phyloP scores from a whole-genome alignment of 2,888 invertebrate genomes.

The Drosophila glabriapex region DNA sequence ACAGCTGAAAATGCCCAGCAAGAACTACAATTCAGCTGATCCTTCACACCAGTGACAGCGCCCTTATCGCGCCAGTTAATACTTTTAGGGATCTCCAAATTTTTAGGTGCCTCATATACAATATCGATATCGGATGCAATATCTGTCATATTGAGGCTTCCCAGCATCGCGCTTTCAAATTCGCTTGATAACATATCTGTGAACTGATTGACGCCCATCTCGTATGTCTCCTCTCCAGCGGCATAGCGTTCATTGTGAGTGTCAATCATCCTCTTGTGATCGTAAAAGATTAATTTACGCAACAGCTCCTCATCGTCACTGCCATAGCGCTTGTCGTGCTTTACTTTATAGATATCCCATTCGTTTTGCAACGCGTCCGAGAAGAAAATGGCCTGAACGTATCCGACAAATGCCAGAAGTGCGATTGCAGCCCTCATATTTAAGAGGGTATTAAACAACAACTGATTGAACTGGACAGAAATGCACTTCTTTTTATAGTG shows the following conservation, averaged over 20 bases:
- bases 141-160: constrained; percentile 34
- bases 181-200: constrained; percentile 91
- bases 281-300: constrained; percentile 94
- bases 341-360: constrained; percentile 83
- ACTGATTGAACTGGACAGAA: constrained; percentile 2
- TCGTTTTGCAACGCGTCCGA: constrained; percentile 21
- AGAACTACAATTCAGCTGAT: constrained; percentile 94
- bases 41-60: constrained; percentile 94
- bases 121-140: not conserved
- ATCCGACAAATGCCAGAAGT: constrained; percentile 16
- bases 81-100: constrained; percentile 89
- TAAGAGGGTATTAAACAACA: not conserved
- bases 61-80: constrained; percentile 94
- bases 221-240: constrained; percentile 88
- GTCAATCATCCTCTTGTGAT: constrained; percentile 93
- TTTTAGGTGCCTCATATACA: constrained; percentile 80
- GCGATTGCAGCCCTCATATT: constrained; percentile 19
- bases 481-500: constrained; percentile 13
- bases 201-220: constrained; percentile 92
- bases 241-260: constrained; percentile 92
- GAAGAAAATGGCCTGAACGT: constrained; percentile 4
- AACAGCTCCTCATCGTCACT: constrained; percentile 91
- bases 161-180: constrained; percentile 86
- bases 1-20: constrained; percentile 98
- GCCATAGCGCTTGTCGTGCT: constrained; percentile 89